Conservation (phyloP, 2,888 invertebrate genomes). For the Troides helena region DNA sequence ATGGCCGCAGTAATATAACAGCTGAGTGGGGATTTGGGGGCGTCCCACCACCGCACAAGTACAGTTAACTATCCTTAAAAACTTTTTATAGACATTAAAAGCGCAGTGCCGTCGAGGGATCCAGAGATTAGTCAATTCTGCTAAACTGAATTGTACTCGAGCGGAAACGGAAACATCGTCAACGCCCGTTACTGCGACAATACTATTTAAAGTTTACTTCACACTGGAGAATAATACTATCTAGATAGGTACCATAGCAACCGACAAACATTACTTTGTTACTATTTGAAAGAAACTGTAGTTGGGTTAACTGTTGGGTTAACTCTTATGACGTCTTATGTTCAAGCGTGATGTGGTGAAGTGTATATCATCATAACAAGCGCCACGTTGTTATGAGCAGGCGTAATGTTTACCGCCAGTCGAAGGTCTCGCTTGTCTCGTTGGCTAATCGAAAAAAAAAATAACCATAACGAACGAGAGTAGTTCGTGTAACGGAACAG, state of each 20-base stretch:
- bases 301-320: no score
- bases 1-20: slow-evolving; percentile 14
- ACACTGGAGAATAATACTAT: not conserved
- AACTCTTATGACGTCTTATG: no score
- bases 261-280: no score
- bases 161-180: not conserved
- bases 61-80: slow-evolving; percentile 23
- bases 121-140: slow-evolving; percentile 6
- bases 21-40: slow-evolving; percentile 11
- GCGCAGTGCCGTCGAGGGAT: slow-evolving; percentile 5
- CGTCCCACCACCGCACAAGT: slow-evolving; percentile 6
- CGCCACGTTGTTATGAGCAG: no score
- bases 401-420: no score
- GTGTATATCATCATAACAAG: no score
- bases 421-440: no score
- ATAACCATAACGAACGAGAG: not conserved
- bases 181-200: no score
- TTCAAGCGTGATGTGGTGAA: not conserved
- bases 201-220: no score
- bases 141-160: slow-evolving; percentile 10
- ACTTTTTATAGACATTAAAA: slow-evolving; percentile 25
- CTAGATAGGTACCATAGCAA: no score
- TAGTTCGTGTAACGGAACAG: slow-evolving; percentile 21
- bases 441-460: no score
- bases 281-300: no score